phyloP scores from a whole-genome alignment of 1,140 invertebrate genomes.

The Eurosta solidaginis region DNA sequence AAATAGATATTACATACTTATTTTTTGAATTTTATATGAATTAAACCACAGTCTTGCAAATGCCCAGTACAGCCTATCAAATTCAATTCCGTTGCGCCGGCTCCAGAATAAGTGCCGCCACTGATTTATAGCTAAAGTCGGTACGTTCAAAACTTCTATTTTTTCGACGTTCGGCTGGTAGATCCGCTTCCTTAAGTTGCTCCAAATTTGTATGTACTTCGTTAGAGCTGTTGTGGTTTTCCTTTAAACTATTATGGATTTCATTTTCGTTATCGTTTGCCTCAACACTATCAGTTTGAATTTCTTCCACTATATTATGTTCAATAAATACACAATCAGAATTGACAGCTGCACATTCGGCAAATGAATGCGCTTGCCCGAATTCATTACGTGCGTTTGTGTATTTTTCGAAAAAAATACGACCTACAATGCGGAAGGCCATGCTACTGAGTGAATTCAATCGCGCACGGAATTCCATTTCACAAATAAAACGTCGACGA shows the following conservation, averaged over 20 bases:
- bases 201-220: not conserved
- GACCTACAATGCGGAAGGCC: slow-evolving; percentile 55
- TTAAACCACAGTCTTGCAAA: too few species aligned
- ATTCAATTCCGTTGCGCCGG: too few species aligned
- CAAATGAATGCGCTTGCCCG: slow-evolving; percentile 44
- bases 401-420: slow-evolving; percentile 55
- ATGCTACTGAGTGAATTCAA: slow-evolving; percentile 53
- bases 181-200: not conserved
- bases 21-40: too few species aligned
- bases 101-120: too few species aligned
- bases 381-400: slow-evolving; percentile 46
- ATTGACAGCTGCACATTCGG: slow-evolving; percentile 49
- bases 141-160: not conserved
- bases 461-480: slow-evolving; percentile 57
- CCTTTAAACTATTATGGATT: not conserved
- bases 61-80: too few species aligned
- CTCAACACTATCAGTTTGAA: not conserved
- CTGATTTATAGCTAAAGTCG: too few species aligned
- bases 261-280: not conserved
- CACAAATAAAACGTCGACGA: slow-evolving; percentile 55
- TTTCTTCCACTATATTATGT: slow-evolving; percentile 32
- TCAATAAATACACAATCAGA: slow-evolving; percentile 54
- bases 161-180: not conserved
- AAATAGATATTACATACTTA: too few species aligned
- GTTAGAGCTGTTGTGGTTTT: not conserved